Base-by-base conservation (phyloP, 1,140 invertebrate genomes). In the Caenorhabditis briggsae region DNA sequence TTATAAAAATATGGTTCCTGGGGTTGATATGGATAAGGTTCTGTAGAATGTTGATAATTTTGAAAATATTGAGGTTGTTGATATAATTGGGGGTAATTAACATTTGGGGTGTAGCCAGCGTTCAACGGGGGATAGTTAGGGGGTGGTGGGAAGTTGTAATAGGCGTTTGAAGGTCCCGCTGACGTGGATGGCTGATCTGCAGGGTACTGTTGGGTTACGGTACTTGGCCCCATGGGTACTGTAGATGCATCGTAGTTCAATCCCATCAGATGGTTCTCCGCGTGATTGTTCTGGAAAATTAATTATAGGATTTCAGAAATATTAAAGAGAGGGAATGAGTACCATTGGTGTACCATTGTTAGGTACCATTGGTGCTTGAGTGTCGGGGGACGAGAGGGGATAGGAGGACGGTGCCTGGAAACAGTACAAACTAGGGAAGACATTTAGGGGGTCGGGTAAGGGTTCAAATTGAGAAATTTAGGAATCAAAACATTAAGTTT, bases 1-100 rank as follows among this genome's bases (percentile, higher is more conserved):
- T 61, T 61, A 14, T 61, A 61, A 14, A 61, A 61, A 61, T 61
- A 61, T 61, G 59, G 59, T 58, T 58, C 64, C 33, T 33, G 33
- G 33, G 33, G 33, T 41, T 41, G 61, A 59, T 14, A n/a, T 65
- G 23, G 61, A 25, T 25, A 33, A 78, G 12, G 16, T 23, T 20
- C 5, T 50, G 43, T 12, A 23, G 61, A 41, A 41, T 64, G 12
- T 33, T 12, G 70, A 16, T 43, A 78, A 23, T 7, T 50, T 8
- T 78, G 5, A n/a, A 53, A 78, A 50, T 78, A 78, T 33, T 78
- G 70, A 0, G 70, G 70, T 50, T 48, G 43, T 78, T 78, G 70
- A 50, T 78, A 78, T 18, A 78, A n/a, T 43, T 50, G 25, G 14
- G 70, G 70, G n/a, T 78, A 78, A n/a, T 78, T 78, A n/a, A 78